Percentiles rank a stretch among this genome's conserved stretches.
phyloP scores from a whole-genome alignment of 2,888 invertebrate genomes.

The Deilephila elpenor region DNA sequence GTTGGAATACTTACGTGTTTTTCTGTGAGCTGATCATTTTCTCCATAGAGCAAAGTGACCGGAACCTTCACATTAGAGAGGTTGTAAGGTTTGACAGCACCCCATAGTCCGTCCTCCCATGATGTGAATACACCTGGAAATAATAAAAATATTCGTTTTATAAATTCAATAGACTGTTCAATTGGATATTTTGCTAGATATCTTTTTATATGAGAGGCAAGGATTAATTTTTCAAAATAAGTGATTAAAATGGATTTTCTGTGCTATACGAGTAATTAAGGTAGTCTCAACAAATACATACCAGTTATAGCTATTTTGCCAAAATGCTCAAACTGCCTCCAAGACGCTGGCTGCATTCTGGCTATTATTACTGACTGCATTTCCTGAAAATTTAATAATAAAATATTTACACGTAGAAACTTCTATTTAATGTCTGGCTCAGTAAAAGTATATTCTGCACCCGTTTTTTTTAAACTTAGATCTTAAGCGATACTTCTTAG shows the following conservation, averaged over 20 bases:
- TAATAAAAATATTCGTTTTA: conserved; percentile 28
- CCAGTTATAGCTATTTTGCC: conserved; percentile 67
- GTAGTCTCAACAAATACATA: conserved; percentile 36
- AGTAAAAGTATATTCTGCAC: too few species aligned
- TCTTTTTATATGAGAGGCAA: too few species aligned
- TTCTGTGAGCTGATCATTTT: conserved; percentile 86
- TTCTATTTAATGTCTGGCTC: too few species aligned
- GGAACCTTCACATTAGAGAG: conserved; percentile 85
- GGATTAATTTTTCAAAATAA: too few species aligned
- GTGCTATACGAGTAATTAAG: too few species aligned
- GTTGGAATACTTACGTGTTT: conserved; percentile 71
- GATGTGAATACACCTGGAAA: conserved; percentile 83
- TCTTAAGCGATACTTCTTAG: too few species aligned
- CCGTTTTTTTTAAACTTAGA: too few species aligned
- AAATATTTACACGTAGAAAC: too few species aligned
- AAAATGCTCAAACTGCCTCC: conserved; percentile 64
- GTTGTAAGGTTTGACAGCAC: conserved; percentile 84
- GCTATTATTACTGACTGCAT: conserved; percentile 51
- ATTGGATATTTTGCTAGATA: too few species aligned
- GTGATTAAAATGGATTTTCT: too few species aligned
- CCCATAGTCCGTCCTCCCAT: conserved; percentile 81
- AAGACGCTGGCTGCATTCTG: conserved; percentile 61
- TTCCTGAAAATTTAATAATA: conserved; percentile 53
- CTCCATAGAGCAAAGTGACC: conserved; percentile 85
- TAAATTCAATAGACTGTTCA: too few species aligned